Evolutionary conservation across 2,797 vertebrate species (phyloP), one percentile per base, ranked within the genome.

Genomic region (Cryptoprocta ferox): DNA sequence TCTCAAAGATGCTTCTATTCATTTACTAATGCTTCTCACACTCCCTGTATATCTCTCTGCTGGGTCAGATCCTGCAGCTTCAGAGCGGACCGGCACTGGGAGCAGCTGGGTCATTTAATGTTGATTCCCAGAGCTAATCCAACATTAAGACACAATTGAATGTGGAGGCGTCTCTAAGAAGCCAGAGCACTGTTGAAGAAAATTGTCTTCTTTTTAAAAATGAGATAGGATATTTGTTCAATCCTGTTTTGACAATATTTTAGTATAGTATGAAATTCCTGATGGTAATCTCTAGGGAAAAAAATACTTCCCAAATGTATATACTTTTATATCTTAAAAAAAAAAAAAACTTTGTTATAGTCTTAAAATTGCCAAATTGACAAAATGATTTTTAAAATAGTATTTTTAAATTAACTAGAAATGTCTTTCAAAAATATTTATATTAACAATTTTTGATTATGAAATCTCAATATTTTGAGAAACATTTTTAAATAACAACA

Each of bases 391-490:
- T 83, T 66, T 78, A 39, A 13, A 75, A 76, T 3, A 63, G 15
- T 83, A 79, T 53, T 87, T 91, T 18, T 71, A 81, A 92, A 59
- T 86, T 32, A 94, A 87, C 45, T 90, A 93, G 56, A 95, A 79
- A 76, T 37, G 6, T 32, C 18, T 79, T 83, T 89, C 24, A 18
- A 71, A 45, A 73, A 85, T 26, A 2, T 37, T 42, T 81, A 21
- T 28, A 30, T 56, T 82, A 7, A 39, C 19, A 71, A 66, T 76
- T 80, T 70, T 75, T 66, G 10, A 92, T 32, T 61, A 65, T 37
- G 89, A 78, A 89, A 95, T 75, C 30, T 92, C 56, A 90, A 56
- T 91, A 6, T 73, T 86, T 96, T 97, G 35, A 96, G 88, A 91
- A 96, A 94, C 50, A 48, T 9, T 50, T 56, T 96, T 24, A 48